Percentiles rank a stretch among this genome's conserved stretches.
phyloP scores from a whole-genome alignment of 2,113 vertebrate species.

The Rhinoderma darwinii region DNA sequence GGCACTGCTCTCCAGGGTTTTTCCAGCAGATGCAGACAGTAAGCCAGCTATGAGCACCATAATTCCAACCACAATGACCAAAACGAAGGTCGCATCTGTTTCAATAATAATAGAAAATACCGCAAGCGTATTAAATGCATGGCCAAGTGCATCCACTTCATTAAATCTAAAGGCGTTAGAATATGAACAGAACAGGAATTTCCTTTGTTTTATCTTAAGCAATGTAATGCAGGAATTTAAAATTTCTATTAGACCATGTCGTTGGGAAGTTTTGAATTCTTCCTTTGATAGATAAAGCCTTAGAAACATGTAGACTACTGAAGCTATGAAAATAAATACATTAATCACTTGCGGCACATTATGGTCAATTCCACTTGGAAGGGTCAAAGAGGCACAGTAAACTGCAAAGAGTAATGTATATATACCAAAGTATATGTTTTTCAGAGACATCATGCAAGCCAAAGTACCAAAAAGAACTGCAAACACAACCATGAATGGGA shows the following conservation, averaged over 20 bases:
- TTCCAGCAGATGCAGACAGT: slow-evolving; percentile 82
- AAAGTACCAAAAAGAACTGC: slow-evolving; percentile 78
- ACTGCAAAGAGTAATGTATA: slow-evolving; percentile 78
- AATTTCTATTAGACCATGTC: slow-evolving; percentile 65
- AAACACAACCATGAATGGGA: slow-evolving; percentile 77
- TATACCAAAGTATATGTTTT: slow-evolving; percentile 74
- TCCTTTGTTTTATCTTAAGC: slow-evolving; percentile 71
- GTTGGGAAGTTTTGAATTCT: slow-evolving; percentile 67
- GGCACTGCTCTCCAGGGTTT: slow-evolving; percentile 85
- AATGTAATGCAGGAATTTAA: slow-evolving; percentile 66
- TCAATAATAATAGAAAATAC: slow-evolving; percentile 77
- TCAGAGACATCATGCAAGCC: slow-evolving; percentile 76
- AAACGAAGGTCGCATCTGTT: slow-evolving; percentile 71
- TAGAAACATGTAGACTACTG: slow-evolving; percentile 72
- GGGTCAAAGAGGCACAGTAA: slow-evolving; percentile 79
- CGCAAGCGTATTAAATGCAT: slow-evolving; percentile 80
- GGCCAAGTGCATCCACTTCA: slow-evolving; percentile 79
- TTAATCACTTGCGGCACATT: slow-evolving; percentile 78
- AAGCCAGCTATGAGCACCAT: slow-evolving; percentile 78
- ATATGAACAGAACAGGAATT: slow-evolving; percentile 72
- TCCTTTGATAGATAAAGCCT: slow-evolving; percentile 73
- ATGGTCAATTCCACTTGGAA: slow-evolving; percentile 76
- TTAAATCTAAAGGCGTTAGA: slow-evolving; percentile 84
- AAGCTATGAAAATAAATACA: slow-evolving; percentile 77
- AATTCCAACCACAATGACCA: slow-evolving; percentile 79